phyloP scores from a whole-genome alignment of 2,113 vertebrate genomes.

The Dicentrarchus labrax region DNA sequence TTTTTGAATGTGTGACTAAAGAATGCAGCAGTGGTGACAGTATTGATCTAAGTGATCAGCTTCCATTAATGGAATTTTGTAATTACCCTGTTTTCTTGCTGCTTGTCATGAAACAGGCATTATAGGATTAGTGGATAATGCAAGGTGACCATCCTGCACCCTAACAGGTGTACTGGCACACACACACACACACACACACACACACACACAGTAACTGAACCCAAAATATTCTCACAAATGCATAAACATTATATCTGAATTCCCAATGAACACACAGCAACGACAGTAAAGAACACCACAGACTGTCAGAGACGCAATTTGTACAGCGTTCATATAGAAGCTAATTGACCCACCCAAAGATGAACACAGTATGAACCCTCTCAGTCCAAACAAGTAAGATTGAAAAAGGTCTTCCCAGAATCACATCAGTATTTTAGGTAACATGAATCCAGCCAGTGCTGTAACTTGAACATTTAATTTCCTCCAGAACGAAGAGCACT shows the following conservation, averaged over 20 bases:
- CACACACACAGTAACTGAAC: neutral
- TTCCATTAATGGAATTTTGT: neutral
- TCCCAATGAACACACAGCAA: too few species aligned
- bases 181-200: neutral
- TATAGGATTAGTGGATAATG: constrained; percentile 29
- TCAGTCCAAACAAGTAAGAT: constrained; percentile 36
- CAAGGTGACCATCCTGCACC: constrained; percentile 4
- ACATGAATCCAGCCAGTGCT: constrained; percentile 47
- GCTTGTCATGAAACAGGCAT: constrained; percentile 3
- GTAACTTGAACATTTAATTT: constrained; percentile 79
- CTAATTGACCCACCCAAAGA: constrained; percentile 1
- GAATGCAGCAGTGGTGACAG: neutral
- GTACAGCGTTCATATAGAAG: neutral
- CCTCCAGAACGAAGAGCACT: constrained; percentile 59
- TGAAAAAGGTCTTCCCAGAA: constrained; percentile 43
- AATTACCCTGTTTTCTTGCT: neutral
- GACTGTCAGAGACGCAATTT: neutral
- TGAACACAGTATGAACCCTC: constrained; percentile 27
- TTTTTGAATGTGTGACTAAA: neutral
- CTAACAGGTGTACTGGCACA: neutral
- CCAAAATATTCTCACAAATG: too few species aligned
- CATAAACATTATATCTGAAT: too few species aligned
- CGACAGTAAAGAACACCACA: too few species aligned
- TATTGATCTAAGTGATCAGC: neutral
- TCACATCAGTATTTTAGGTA: constrained; percentile 53